Evolutionary conservation across 2,113 vertebrate species (phyloP).

Genomic region (Thalassoma bifasciatum): DNA sequence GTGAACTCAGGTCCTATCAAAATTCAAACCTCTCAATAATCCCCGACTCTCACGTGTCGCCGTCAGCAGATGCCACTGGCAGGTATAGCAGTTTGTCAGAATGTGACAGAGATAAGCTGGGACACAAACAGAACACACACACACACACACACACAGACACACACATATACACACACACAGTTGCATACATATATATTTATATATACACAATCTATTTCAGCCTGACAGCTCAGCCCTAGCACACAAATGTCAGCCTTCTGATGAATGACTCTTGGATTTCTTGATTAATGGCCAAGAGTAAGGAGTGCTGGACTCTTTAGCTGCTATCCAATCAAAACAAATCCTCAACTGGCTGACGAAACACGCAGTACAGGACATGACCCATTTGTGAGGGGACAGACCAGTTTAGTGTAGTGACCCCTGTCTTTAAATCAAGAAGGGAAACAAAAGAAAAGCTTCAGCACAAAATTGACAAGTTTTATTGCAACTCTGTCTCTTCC

Average conservation of each 20-base stretch:
- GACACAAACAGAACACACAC: conserved; percentile 28
- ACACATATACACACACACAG: no score
- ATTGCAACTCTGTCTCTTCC: background rate
- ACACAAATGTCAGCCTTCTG: conserved; percentile 53
- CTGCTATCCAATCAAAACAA: conserved; percentile 32
- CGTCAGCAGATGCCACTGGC: conserved; percentile 6
- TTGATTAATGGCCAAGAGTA: conserved; percentile 13
- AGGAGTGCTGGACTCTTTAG: conserved; percentile 6
- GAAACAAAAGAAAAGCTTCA: background rate
- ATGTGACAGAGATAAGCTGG: conserved; percentile 15
- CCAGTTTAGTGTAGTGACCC: background rate
- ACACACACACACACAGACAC: background rate
- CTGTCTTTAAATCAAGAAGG: background rate
- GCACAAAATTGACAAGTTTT: conserved; percentile 1
- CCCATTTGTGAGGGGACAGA: background rate
- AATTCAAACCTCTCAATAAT: conserved; percentile 52
- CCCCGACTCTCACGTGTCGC: background rate
- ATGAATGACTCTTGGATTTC: conserved; percentile 45
- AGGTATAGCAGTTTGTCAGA: conserved; percentile 36
- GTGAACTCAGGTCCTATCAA: conserved; percentile 26
- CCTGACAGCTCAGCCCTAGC: conserved; percentile 51
- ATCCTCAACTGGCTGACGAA: background rate
- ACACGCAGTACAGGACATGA: conserved; percentile 16
- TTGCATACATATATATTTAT: no score
- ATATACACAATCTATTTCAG: conserved; percentile 59